Evolutionary conservation across 1,140 invertebrate species (phyloP).

Genomic region (Hylaeus volcanicus): DNA sequence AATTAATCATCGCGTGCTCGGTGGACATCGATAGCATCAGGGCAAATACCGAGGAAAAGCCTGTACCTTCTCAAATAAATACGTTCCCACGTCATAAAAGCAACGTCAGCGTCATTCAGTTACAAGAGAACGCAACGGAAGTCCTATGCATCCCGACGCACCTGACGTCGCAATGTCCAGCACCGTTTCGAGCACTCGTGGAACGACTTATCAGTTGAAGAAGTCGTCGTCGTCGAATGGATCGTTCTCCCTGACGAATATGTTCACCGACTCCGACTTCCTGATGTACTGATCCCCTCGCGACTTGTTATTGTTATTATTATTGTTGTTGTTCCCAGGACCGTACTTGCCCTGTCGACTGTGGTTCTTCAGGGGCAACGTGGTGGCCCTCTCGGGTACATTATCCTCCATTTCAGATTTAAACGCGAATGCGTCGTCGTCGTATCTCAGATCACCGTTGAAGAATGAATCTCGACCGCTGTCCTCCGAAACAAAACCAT

Average conservation of each 20-base stretch:
- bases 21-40: not conserved
- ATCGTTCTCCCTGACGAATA: slow-evolving; percentile 89
- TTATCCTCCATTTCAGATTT: slow-evolving; percentile 77
- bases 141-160: not conserved
- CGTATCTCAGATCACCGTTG: slow-evolving; percentile 74
- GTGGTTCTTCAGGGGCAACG: slow-evolving; percentile 75
- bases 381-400: slow-evolving; percentile 71
- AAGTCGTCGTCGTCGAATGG: slow-evolving; percentile 94
- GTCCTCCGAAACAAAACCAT: slow-evolving; percentile 69
- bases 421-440: slow-evolving; percentile 76
- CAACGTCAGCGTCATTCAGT: not conserved
- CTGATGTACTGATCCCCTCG: slow-evolving; percentile 83
- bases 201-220: slow-evolving; percentile 82
- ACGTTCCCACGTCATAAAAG: not conserved
- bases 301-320: slow-evolving; percentile 55
- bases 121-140: not conserved
- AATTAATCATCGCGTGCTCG: not conserved
- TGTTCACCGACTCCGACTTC: slow-evolving; percentile 93
- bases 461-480: slow-evolving; percentile 73
- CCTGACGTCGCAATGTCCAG: slow-evolving; percentile 4
- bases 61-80: not conserved
- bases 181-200: not conserved
- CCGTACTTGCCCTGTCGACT: slow-evolving; percentile 72
- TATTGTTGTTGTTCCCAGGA: slow-evolving; percentile 61
- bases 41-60: not conserved